A percentile compares a stretch with the other conserved stretches of the same genome.
Evolutionary conservation across 2,113 vertebrate species (phyloP).

Genomic region (Trogon melanurus): DNA sequence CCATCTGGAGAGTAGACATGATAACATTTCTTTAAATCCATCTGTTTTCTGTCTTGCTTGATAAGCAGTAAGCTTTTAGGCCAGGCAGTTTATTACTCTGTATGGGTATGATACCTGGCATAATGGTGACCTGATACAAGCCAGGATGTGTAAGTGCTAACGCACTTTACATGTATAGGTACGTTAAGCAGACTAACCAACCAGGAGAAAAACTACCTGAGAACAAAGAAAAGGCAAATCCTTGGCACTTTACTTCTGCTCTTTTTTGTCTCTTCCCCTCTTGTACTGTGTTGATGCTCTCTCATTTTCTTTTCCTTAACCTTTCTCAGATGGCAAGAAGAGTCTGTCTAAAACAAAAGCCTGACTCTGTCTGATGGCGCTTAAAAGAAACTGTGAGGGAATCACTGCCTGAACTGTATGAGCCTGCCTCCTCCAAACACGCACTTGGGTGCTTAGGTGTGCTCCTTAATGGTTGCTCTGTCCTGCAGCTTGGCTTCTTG

Average conservation of each 20-base stretch:
- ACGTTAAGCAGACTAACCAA: neutral
- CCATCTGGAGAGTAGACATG: neutral
- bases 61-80: neutral
- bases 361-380: neutral
- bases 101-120: neutral
- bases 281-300: neutral
- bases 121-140: neutral
- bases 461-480: neutral
- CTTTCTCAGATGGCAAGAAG: neutral
- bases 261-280: neutral
- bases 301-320: neutral
- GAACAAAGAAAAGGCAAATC: neutral
- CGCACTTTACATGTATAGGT: neutral
- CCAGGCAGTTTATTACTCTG: neutral
- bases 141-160: fast-evolving
- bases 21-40: neutral
- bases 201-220: neutral
- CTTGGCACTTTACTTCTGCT: neutral
- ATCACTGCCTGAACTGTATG: neutral
- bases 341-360: neutral
- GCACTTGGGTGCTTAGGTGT: fast-evolving
- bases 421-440: neutral
- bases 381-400: neutral
- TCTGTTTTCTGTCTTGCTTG: neutral
- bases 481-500: neutral